These are phyloP conservation scores for Parus major DNA, from an alignment of 2,113 vertebrate species.

Conservation along the genomic window DNA sequence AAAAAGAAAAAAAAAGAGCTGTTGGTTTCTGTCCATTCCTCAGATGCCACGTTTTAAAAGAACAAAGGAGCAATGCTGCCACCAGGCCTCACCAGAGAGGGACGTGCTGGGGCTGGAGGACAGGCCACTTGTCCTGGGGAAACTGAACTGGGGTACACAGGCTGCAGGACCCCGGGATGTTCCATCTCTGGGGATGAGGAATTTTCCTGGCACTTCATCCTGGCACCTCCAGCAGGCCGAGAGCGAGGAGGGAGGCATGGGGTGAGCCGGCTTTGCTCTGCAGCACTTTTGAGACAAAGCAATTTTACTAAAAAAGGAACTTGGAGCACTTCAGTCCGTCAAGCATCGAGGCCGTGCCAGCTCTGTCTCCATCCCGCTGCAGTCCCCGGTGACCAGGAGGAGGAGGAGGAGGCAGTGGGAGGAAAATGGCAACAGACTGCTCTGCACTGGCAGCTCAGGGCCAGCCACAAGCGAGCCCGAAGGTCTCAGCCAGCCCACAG, in stretches of 20 bases:
- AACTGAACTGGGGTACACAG: not conserved
- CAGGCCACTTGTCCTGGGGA: not conserved
- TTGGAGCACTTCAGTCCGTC: not conserved
- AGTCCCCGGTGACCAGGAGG: not conserved
- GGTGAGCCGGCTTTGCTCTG: not conserved
- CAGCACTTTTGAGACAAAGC: not conserved
- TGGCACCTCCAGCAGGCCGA: not conserved
- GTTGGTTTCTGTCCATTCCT: not conserved
- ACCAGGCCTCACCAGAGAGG: not conserved
- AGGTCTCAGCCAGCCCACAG: not conserved
- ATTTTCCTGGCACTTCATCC: not conserved
- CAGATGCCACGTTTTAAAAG: not conserved
- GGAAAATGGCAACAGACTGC: not conserved
- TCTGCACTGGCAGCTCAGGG: accelerated
- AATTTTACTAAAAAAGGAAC: slow-evolving; percentile 62
- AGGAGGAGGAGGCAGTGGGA: not conserved
- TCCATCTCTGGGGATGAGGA: not conserved
- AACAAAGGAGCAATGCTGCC: slow-evolving; percentile 29
- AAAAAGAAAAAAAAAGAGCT: not conserved
- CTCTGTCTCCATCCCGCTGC: not conserved
- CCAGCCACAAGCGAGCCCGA: accelerated
- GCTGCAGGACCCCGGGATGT: accelerated
- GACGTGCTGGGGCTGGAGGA: not conserved
- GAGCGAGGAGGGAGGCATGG: not conserved
- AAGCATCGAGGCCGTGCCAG: not conserved